Base-by-base conservation (phyloP, 2,797 vertebrate genomes). In the Enteromius viviparus region DNA sequence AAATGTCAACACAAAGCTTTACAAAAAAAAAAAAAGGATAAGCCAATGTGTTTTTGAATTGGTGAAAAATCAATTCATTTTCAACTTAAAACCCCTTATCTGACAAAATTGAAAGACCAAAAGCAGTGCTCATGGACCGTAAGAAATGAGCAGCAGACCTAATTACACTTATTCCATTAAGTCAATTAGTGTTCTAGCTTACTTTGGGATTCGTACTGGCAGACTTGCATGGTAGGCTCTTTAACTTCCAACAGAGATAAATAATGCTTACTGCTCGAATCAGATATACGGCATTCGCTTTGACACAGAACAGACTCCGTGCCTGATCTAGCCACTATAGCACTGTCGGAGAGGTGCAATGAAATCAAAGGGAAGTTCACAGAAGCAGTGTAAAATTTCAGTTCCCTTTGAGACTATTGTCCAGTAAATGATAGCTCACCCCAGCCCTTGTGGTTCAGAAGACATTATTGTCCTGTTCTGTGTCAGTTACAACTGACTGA, bases 141-240 rank as follows among this genome's bases (percentile, higher is more conserved):
- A 78, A 88, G 64, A 58, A 84, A 86, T 66, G 49, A 82, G 34
- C 37, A 85, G 79, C 70, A 74, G 75, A 69, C 71, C 76, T 87
- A 88, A 90, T 89, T 85, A 86, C 74, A 79, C 76, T 86, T 76
- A 81, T 85, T 88, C 87, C 87, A 85, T 88, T 90, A 86, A 84
- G 86, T 85, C 81, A 87, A 81, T 86, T 87, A 88, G 76, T 40
- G 79, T 70, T 53, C 78, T 80, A 74, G 81, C 87, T 87, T 84
- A 85, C 75, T 84, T 77, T 80, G 83, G 75, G 76, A 87, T 81
- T 66, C 47, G 69, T 78, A 78, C 75, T 88, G 87, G 76, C 87
- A 82, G 81, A 76, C 74, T 85, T 83, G 86, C 85, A 60, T 47
- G 76, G 51, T 86, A 87, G 88, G 87, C 87, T 86, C 72, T 90